A percentile compares a stretch with the other conserved stretches of the same genome.
Conservation (phyloP, 2,113 vertebrate genomes). For the Pampusana beccarii region DNA sequence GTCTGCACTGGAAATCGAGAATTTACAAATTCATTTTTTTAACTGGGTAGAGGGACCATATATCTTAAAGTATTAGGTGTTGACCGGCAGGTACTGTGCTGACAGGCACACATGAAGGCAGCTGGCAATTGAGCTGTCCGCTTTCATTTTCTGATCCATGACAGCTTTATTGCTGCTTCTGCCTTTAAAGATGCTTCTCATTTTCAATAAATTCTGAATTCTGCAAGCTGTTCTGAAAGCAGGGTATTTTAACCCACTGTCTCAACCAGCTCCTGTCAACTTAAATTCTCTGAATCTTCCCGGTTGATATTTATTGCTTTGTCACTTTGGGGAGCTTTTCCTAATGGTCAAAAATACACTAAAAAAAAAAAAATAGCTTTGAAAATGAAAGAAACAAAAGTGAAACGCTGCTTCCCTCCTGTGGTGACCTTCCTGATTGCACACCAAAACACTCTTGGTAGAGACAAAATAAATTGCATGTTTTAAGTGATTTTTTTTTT, state of each 20-base stretch:
- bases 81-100: background rate
- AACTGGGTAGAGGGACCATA: background rate
- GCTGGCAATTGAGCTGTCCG: background rate
- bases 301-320: background rate
- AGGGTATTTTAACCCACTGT: background rate
- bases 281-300: background rate
- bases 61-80: background rate
- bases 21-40: background rate
- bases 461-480: background rate
- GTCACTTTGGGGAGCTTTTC: background rate
- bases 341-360: background rate
- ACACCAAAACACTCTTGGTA: background rate
- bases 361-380: background rate
- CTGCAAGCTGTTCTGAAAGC: background rate
- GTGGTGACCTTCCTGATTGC: conserved; percentile 36
- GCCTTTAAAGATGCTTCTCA: background rate
- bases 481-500: background rate
- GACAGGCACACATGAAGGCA: background rate
- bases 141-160: background rate
- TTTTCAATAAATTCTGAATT: background rate
- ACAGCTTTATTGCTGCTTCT: background rate
- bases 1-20: background rate
- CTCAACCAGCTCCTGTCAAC: background rate
- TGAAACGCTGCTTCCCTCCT: conserved; percentile 64
- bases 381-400: background rate